Conservation (phyloP, 2,113 vertebrate genomes). For the Callospermophilus lateralis region DNA sequence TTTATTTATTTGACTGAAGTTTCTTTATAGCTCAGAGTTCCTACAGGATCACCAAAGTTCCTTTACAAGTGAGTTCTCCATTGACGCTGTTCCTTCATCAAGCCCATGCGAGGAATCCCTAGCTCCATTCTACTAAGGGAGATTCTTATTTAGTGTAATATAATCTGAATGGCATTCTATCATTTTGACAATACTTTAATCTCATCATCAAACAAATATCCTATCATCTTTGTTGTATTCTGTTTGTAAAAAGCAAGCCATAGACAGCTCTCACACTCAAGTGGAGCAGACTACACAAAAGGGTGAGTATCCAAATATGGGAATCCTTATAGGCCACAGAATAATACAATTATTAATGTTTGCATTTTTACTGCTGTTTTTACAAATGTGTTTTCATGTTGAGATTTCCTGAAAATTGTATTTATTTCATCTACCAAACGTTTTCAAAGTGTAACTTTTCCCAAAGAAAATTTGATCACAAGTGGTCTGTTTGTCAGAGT, state of each 20-base stretch:
- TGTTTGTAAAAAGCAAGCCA: background rate
- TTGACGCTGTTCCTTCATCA: background rate
- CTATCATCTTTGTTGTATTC: background rate
- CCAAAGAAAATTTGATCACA: too few relatives aligned
- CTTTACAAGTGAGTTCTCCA: background rate
- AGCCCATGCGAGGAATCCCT: too few relatives aligned
- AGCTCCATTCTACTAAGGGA: background rate
- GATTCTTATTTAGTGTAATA: background rate
- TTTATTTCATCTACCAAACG: too few relatives aligned
- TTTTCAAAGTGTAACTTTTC: too few relatives aligned
- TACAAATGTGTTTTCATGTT: too few relatives aligned
- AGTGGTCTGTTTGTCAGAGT: background rate
- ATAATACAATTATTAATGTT: too few relatives aligned
- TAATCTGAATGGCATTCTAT: background rate
- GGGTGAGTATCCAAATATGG: background rate
- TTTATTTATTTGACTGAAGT: background rate
- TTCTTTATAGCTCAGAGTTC: background rate
- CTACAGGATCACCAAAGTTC: background rate
- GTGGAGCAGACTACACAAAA: background rate
- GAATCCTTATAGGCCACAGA: background rate
- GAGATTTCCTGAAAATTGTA: too few relatives aligned
- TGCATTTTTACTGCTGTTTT: too few relatives aligned
- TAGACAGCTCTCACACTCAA: background rate
- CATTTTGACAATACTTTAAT: background rate
- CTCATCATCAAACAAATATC: background rate